Conservation (phyloP, 2,888 invertebrate genomes). For the Bursaphelenchus okinawaensis region DNA sequence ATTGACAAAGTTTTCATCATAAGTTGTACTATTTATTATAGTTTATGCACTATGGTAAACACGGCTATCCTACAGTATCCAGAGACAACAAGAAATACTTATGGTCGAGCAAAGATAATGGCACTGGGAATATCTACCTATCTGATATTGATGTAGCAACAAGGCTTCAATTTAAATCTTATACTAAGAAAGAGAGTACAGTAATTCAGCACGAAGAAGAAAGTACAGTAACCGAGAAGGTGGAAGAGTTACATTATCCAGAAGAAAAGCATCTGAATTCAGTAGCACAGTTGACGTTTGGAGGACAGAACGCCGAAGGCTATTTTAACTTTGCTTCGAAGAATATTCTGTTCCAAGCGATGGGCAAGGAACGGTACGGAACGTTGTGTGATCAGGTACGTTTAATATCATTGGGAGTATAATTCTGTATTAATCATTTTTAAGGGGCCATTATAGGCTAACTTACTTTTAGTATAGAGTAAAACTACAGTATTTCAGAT, state of each 20-base stretch:
- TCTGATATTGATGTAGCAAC: slow-evolving; percentile 28
- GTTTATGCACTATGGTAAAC: too few species aligned
- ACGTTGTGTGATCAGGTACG: slow-evolving; percentile 31
- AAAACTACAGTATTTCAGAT: slow-evolving; percentile 20
- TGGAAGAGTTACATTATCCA: slow-evolving; percentile 20
- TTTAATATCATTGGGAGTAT: too few species aligned
- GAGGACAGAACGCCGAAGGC: slow-evolving; percentile 37
- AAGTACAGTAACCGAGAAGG: neutral
- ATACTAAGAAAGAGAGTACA: too few species aligned
- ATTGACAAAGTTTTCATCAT: slow-evolving; percentile 10
- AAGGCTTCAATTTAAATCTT: too few species aligned
- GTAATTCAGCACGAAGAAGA: too few species aligned
- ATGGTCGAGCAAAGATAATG: slow-evolving; percentile 16
- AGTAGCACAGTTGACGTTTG: slow-evolving; percentile 35
- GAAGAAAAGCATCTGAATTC: slow-evolving; percentile 30
- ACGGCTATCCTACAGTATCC: slow-evolving; percentile 20
- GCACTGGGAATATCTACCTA: slow-evolving; percentile 31
- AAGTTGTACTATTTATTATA: too few species aligned
- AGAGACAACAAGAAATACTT: slow-evolving; percentile 15
- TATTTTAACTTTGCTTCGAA: slow-evolving; percentile 31
- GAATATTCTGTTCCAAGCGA: slow-evolving; percentile 32
- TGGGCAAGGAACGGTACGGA: slow-evolving; percentile 27
- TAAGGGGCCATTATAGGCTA: too few species aligned
- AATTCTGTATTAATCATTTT: too few species aligned
- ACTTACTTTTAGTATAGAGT: too few species aligned